Conservation (phyloP, 2,888 invertebrate species). For the Leistus spinibarbis region DNA sequence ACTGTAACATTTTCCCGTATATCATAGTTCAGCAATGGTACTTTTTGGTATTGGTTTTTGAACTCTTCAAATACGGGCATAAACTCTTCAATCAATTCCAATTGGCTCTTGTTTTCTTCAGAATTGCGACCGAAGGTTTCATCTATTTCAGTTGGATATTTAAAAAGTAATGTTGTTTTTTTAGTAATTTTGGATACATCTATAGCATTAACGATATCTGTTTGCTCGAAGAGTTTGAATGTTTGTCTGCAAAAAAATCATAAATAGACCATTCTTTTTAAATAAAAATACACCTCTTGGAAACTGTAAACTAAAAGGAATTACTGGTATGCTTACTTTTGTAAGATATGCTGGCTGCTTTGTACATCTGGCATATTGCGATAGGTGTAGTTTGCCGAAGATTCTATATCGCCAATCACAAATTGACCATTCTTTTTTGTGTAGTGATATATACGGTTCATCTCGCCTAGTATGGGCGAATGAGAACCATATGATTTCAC, state of each 20-base stretch:
- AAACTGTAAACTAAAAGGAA: neutral
- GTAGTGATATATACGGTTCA: neutral
- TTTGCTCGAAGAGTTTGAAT: neutral
- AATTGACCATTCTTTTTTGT: neutral
- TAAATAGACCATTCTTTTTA: too few relatives aligned
- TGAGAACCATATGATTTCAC: neutral
- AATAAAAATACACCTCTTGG: too few relatives aligned
- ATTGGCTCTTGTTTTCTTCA: neutral
- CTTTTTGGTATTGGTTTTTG: neutral
- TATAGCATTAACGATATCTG: neutral
- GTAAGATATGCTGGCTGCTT: neutral
- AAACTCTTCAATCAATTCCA: neutral
- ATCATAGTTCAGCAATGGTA: neutral
- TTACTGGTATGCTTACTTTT: conserved; percentile 3
- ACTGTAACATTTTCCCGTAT: neutral
- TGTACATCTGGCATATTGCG: neutral
- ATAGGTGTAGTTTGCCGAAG: neutral
- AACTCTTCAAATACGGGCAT: neutral
- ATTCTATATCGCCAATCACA: neutral
- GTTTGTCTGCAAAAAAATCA: neutral
- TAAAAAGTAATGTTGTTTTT: conserved; percentile 1
- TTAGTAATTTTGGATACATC: conserved; percentile 1
- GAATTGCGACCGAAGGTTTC: neutral
- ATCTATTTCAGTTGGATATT: neutral
- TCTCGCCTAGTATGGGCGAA: neutral